Conservation (phyloP, 2,113 vertebrate species). For the Tenebrosternarchus preto region DNA sequence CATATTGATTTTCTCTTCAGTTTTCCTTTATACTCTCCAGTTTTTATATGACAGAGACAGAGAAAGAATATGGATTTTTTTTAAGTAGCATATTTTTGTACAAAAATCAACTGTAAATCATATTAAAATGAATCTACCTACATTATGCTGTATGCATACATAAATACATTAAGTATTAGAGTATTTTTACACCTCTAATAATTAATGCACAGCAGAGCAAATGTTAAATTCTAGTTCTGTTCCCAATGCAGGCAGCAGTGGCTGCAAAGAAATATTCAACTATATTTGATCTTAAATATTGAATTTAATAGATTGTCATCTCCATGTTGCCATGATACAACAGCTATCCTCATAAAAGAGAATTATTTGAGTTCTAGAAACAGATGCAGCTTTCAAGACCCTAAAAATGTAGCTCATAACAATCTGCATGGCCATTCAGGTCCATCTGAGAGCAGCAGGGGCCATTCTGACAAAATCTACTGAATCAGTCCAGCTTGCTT, state of each 20-base stretch:
- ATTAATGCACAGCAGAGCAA: background rate
- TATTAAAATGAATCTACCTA: background rate
- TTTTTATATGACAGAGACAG: too few species aligned
- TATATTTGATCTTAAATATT: background rate
- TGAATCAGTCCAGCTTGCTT: too few species aligned
- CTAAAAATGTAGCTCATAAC: background rate
- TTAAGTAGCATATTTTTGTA: too few species aligned
- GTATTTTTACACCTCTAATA: background rate
- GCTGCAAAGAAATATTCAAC: conserved; percentile 20
- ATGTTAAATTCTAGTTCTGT: background rate
- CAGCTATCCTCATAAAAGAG: background rate
- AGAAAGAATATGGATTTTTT: too few species aligned
- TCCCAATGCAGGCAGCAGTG: background rate
- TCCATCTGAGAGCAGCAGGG: too few species aligned
- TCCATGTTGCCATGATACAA: background rate
- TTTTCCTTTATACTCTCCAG: too few species aligned
- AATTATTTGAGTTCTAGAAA: conserved; percentile 3
- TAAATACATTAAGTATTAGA: background rate
- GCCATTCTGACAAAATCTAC: too few species aligned
- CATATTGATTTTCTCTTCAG: too few species aligned
- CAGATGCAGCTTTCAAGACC: background rate
- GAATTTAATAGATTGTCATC: background rate
- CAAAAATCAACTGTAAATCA: too few species aligned
- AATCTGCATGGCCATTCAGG: too few species aligned
- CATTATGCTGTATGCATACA: background rate